Percentiles rank a stretch among this genome's conserved stretches.
phyloP scores from a whole-genome alignment of 2,113 vertebrate genomes.

The Anser brachyrhynchus region DNA sequence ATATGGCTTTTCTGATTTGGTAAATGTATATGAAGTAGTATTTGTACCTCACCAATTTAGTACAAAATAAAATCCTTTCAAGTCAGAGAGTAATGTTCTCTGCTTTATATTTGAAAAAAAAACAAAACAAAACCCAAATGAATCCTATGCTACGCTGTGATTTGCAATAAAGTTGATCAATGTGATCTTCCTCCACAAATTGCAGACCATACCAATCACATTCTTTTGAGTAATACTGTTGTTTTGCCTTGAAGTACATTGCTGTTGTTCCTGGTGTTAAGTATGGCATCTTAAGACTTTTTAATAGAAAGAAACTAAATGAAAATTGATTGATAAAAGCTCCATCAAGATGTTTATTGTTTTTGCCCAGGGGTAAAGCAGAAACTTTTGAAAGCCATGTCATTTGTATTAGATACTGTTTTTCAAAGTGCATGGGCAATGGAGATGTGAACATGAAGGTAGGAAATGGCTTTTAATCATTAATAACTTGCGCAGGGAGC shows the following conservation, averaged over 20 bases:
- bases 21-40: background rate
- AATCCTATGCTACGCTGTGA: slow-evolving; percentile 21
- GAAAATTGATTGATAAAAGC: slow-evolving; percentile 72
- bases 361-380: slow-evolving; percentile 50
- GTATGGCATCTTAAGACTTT: slow-evolving; percentile 36
- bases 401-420: slow-evolving; percentile 28
- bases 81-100: slow-evolving; percentile 14
- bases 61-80: slow-evolving; percentile 26
- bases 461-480: slow-evolving; percentile 58
- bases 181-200: slow-evolving; percentile 36
- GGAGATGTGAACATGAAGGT: slow-evolving; percentile 12
- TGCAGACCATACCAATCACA: slow-evolving; percentile 18
- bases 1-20: background rate
- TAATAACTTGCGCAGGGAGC: slow-evolving; percentile 28
- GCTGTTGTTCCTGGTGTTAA: slow-evolving; percentile 32
- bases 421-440: slow-evolving; percentile 7
- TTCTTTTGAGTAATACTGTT: slow-evolving; percentile 50
- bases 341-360: slow-evolving; percentile 59
- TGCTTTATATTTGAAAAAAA: slow-evolving; percentile 46
- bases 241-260: slow-evolving; percentile 41
- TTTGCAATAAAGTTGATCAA: slow-evolving; percentile 65
- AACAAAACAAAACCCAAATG: background rate
- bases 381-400: slow-evolving; percentile 36
- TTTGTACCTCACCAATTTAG: background rate
- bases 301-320: slow-evolving; percentile 64